These are phyloP conservation scores for Oligia latruncula DNA, from an alignment of 2,888 invertebrate species.

Conservation along the genomic window DNA sequence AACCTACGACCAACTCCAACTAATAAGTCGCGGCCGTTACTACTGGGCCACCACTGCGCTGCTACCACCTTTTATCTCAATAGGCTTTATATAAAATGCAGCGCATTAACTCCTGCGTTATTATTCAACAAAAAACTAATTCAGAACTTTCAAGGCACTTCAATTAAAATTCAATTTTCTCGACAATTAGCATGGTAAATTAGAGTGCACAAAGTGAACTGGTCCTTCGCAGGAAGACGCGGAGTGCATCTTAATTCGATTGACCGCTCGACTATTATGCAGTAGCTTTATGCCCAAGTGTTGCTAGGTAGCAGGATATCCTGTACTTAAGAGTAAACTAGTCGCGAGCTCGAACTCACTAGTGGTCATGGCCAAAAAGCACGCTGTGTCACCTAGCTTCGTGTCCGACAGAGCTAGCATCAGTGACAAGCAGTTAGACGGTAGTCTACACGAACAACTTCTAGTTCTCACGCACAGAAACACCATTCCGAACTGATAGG, in stretches of 20 bases:
- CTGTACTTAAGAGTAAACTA: not conserved
- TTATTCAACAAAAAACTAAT: conserved; percentile 24
- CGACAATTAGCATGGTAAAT: conserved; percentile 56
- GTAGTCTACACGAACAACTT: too few relatives aligned
- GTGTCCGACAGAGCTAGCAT: too few relatives aligned
- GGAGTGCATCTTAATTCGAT: conserved; percentile 68
- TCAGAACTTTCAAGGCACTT: conserved; percentile 42
- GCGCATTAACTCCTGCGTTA: conserved; percentile 10
- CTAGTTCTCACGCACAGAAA: too few relatives aligned
- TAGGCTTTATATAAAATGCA: not conserved
- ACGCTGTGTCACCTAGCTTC: too few relatives aligned
- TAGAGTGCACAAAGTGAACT: conserved; percentile 47
- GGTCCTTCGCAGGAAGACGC: conserved; percentile 38
- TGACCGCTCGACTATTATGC: conserved; percentile 32
- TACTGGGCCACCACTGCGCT: not conserved
- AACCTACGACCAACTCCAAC: not conserved
- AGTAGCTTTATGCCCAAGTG: conserved; percentile 17
- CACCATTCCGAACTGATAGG: too few relatives aligned
- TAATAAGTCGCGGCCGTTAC: not conserved
- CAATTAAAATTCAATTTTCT: conserved; percentile 53
- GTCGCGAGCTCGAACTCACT: too few relatives aligned
- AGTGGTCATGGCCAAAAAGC: too few relatives aligned
- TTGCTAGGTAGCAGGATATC: conserved; percentile 22
- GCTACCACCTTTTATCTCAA: not conserved
- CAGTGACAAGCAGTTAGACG: too few relatives aligned